Base-by-base conservation (phyloP, 1,140 invertebrate species). In the Microplitis demolitor region DNA sequence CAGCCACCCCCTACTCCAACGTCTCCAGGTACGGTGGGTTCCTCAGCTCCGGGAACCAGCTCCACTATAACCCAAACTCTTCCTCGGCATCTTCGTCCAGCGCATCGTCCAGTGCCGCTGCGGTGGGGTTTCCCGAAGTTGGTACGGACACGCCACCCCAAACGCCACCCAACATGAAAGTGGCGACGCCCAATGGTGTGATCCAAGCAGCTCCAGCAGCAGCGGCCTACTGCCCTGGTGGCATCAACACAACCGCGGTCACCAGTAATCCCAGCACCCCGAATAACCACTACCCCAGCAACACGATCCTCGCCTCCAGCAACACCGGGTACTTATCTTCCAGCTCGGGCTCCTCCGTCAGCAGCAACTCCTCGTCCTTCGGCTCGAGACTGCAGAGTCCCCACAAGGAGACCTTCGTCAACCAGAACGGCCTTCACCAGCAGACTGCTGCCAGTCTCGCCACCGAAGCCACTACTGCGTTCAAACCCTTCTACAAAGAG, bases 101-200 rank as follows among this genome's bases (percentile, higher is more conserved):
- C 70, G 83, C 81, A 51, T 84, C 89, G 66, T 88, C 89, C 45
- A 86, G 24, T 24, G 24, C 85, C 64, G 87, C 89, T 74, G 90
- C 90, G 78, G 90, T 91, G 88, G 92, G 91, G 83, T 95, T 94
- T 89, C 93, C 93, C 80, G 94, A 95, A 83, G 93, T 95, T 83
- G 94, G 94, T 88, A 96, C 95, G 75, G 95, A 96, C 84, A 97
- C 95, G 73, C 95, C 95, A 76, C 95, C 95, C 34, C 95, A 96
- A 88, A 97, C 95, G 75, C 95, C 95, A 71, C 95, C 95, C 83
- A 96, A 94, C 86, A 94, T 96, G 92, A 96, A 96, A 84, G 90
- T 95, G 82, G 91, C 92, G 78, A 93, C 91, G 82, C 92, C 93
- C 80, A 83, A 91, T 88, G 80, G 90, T 85, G 85, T 91, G 78